Evolutionary conservation across 2,888 invertebrate species (phyloP), one percentile per base, ranked within the genome.

Genomic region (Trisateles emortualis): DNA sequence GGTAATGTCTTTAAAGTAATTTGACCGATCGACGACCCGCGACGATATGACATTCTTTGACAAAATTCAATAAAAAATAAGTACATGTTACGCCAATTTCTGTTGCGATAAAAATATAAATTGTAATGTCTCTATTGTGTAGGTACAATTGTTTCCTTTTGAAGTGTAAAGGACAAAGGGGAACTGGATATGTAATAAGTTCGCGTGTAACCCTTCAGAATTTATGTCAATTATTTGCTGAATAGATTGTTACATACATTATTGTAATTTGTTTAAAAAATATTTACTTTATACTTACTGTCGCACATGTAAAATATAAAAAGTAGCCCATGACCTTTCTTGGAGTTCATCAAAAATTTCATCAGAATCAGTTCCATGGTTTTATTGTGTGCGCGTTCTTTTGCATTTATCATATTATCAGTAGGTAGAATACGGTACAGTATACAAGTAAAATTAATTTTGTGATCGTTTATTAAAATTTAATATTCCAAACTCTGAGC

Each of bases 21-120:
- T 22, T 22, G 22, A 39, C 22, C 19, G 39, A 22, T 19, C 39
- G 17, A 22, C 22, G 24, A 39, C 24, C 22, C 39, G 8, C 22
- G n/a, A 22, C 6, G 24, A 39, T 2, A 24, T 24, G 36, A 22
- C 13, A 22, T 39, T 39, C 19, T 39, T 39, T 13, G 11, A 39
- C 8, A 5, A 39, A 39, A 22, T 39, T 22, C 22, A 8, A 39
- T 39, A 22, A n/a, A n/a, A n/a, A n/a, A 39, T 22, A 39, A 38
- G 11, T 17, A 35, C 16, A 33, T 14, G 35, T 35, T n/a, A 32
- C 4, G 11, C 32, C 32, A 19, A 38, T 39, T 39, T 39, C 10
- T 17, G 5, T 36, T 17, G 1, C n/a, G 11, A 11, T 5, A 22
- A 39, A n/a, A 26, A 26, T 8, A 8, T 26, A 6, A 1, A 26